Evolutionary conservation across 2,113 vertebrate species (phyloP).

Genomic region (Marcusenius ussheri): DNA sequence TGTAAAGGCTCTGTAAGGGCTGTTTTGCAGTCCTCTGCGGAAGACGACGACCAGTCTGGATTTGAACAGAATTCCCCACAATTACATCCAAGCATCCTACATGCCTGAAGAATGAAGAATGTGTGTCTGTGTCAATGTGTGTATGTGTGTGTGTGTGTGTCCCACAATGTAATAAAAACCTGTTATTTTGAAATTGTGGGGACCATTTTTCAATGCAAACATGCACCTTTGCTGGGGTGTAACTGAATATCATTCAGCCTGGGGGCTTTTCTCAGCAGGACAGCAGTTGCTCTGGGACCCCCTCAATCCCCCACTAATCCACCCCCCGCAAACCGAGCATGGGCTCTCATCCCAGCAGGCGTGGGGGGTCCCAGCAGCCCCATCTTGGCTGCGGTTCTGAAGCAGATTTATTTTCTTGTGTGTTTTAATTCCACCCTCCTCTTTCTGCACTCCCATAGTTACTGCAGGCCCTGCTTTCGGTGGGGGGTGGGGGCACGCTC

Average conservation of each 20-base stretch:
- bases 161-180: too few relatives aligned
- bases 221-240: slow-evolving; percentile 29
- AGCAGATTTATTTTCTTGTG: slow-evolving; percentile 12
- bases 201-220: not conserved
- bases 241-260: slow-evolving; percentile 57
- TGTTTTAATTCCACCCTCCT: slow-evolving; percentile 1
- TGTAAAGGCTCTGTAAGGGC: not conserved
- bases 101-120: not conserved
- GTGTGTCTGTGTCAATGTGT: not conserved
- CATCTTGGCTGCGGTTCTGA: slow-evolving; percentile 9
- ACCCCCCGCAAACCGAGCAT: not conserved
- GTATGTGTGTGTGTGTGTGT: not conserved
- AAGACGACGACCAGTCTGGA: slow-evolving; percentile 3
- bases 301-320: slow-evolving; percentile 28
- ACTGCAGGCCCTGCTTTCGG: not conserved
- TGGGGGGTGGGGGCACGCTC: not conserved
- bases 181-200: too few relatives aligned
- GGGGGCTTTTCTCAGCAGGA: slow-evolving; percentile 51
- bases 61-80: slow-evolving; percentile 32
- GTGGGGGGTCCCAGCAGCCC: slow-evolving; percentile 15
- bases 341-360: not conserved
- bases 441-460: not conserved
- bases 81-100: slow-evolving; percentile 20
- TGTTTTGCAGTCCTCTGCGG: slow-evolving; percentile 4
- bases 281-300: slow-evolving; percentile 43